These are phyloP conservation scores for Scaptomyza tumidula DNA, from an alignment of 2,888 invertebrate species.

Conservation along the genomic window DNA sequence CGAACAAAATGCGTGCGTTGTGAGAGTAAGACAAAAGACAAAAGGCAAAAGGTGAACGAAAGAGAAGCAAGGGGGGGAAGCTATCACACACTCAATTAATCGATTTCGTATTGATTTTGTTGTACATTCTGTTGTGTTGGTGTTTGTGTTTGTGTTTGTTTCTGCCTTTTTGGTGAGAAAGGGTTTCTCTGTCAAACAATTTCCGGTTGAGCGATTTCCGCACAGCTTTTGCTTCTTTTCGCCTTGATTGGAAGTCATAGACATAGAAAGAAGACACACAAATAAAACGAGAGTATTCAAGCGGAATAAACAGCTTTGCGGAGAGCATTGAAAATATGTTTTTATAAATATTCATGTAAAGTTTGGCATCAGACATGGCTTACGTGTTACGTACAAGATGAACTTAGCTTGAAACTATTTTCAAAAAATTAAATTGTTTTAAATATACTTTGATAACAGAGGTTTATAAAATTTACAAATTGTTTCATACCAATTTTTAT, in stretches of 20 bases:
- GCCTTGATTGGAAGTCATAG: constrained; percentile 17
- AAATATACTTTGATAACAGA: no score
- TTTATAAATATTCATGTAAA: no score
- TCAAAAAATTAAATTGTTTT: no score
- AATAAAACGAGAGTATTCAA: constrained; percentile 1
- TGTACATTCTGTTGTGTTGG: constrained; percentile 1
- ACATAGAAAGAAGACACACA: background rate
- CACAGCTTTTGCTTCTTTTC: constrained; percentile 29
- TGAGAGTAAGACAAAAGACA: constrained; percentile 1
- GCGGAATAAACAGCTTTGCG: constrained; percentile 13
- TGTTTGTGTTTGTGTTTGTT: background rate
- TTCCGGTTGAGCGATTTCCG: constrained; percentile 60
- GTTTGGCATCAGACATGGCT: no score
- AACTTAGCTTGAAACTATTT: no score
- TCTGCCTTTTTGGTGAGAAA: constrained; percentile 37
- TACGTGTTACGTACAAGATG: no score
- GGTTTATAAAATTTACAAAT: no score
- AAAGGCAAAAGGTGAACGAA: background rate
- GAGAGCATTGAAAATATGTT: background rate
- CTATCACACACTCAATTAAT: constrained; percentile 66
- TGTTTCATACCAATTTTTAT: no score
- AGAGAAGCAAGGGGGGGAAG: background rate
- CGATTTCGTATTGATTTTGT: constrained; percentile 67
- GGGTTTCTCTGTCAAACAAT: constrained; percentile 50
- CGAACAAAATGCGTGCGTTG: constrained; percentile 66